Evolutionary conservation across 2,797 vertebrate species (phyloP).

Genomic region (Apogon hyalosoma): DNA sequence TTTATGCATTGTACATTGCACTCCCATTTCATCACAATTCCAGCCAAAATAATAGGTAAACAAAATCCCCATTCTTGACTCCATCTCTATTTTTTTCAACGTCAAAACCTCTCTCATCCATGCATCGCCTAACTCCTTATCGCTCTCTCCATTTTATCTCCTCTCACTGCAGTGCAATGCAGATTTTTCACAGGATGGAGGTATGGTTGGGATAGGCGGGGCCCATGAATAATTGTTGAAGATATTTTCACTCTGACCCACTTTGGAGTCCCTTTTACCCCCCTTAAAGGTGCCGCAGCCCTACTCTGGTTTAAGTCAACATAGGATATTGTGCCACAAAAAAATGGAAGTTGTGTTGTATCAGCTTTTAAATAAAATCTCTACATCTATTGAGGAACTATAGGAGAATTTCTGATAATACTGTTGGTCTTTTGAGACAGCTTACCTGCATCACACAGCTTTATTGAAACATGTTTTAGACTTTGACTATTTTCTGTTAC

Average conservation of each 20-base stretch:
- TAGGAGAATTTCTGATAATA: neutral
- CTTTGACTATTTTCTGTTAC: neutral
- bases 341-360: slow-evolving; percentile 8
- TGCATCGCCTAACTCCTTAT: slow-evolving; percentile 7
- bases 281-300: slow-evolving; percentile 82
- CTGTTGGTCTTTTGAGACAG: too few species aligned
- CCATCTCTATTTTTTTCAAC: slow-evolving; percentile 28
- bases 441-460: neutral
- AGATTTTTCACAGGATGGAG: slow-evolving; percentile 77
- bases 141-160: slow-evolving; percentile 62
- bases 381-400: slow-evolving; percentile 1
- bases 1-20: slow-evolving; percentile 58
- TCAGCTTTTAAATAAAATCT: slow-evolving; percentile 9
- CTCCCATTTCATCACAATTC: slow-evolving; percentile 73
- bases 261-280: slow-evolving; percentile 82
- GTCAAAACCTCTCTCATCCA: slow-evolving; percentile 23
- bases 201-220: slow-evolving; percentile 77
- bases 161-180: slow-evolving; percentile 80
- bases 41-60: slow-evolving; percentile 64
- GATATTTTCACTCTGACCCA: slow-evolving; percentile 90
- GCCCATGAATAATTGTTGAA: slow-evolving; percentile 88
- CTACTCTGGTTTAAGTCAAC: slow-evolving; percentile 44
- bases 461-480: slow-evolving; percentile 5
- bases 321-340: slow-evolving; percentile 32
- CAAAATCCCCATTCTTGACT: slow-evolving; percentile 37